These are phyloP conservation scores for Gymnoscelis rufifasciata DNA, from an alignment of 2,888 invertebrate genomes.

Conservation along the genomic window DNA sequence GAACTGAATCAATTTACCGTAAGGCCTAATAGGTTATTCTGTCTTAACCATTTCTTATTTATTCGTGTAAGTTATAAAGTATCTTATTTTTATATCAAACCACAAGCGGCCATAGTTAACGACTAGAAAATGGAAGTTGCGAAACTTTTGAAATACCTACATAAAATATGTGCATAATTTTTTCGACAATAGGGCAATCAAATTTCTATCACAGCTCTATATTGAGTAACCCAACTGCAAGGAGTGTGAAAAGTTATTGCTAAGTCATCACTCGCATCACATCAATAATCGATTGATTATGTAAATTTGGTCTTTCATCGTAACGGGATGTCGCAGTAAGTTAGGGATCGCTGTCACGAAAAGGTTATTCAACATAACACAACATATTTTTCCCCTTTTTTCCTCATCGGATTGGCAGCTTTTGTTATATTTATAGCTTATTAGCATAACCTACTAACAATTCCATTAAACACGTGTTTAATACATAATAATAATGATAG, in stretches of 20 bases:
- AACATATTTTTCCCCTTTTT: too few relatives aligned
- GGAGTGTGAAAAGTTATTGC: conserved; percentile 58
- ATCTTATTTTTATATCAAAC: not conserved
- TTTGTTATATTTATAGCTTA: too few relatives aligned
- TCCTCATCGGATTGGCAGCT: too few relatives aligned
- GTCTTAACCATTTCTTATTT: too few relatives aligned
- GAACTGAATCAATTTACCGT: too few relatives aligned
- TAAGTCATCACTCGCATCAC: conserved; percentile 51
- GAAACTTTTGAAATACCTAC: not conserved
- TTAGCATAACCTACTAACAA: too few relatives aligned
- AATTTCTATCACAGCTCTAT: conserved; percentile 41
- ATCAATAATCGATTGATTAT: conserved; percentile 73
- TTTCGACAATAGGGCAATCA: conserved; percentile 63
- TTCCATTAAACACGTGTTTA: too few relatives aligned
- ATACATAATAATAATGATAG: too few relatives aligned
- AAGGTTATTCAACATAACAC: too few relatives aligned
- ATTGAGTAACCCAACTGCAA: conserved; percentile 33
- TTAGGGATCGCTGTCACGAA: too few relatives aligned
- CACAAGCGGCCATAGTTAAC: not conserved
- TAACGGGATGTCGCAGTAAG: conserved; percentile 32
- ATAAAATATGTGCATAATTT: conserved; percentile 27
- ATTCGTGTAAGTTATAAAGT: too few relatives aligned
- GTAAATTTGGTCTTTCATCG: conserved; percentile 49
- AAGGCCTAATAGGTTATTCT: too few relatives aligned
- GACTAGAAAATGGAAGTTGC: not conserved